Percentiles rank a stretch among this genome's conserved stretches.
phyloP scores from a whole-genome alignment of 2,113 vertebrate species.

The Lamprologus sp. region DNA sequence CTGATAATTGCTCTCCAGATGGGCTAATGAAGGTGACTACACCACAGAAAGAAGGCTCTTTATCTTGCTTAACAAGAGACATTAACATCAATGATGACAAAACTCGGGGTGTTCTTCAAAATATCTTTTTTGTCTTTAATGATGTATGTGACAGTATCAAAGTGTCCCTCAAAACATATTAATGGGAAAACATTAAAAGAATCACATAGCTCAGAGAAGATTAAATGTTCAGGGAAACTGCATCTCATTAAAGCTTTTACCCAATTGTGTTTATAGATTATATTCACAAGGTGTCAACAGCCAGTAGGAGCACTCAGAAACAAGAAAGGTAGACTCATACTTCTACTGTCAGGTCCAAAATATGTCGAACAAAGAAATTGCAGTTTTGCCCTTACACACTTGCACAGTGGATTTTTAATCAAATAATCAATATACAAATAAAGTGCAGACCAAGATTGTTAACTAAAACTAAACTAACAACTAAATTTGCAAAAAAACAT shows the following conservation, averaged over 20 bases:
- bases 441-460: not conserved
- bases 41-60: not conserved
- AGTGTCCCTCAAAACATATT: not conserved
- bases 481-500: not conserved
- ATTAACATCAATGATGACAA: not conserved
- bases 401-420: not conserved
- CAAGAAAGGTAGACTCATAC: not conserved
- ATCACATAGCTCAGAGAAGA: not conserved
- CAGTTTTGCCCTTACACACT: not conserved
- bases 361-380: not conserved
- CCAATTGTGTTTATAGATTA: not conserved
- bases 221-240: not conserved
- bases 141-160: not conserved
- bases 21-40: constrained; percentile 24
- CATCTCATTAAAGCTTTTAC: not conserved
- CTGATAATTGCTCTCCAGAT: constrained; percentile 23
- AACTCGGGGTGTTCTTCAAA: not conserved
- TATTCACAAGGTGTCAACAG: not conserved
- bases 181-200: not conserved
- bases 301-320: not conserved
- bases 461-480: not conserved
- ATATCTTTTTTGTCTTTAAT: not conserved
- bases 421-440: not conserved
- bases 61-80: constrained; percentile 19
- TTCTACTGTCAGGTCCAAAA: not conserved